Percentiles rank a stretch among this genome's conserved stretches.
These are phyloP conservation scores for Rhopalosiphum padi DNA, from an alignment of 1,140 invertebrate genomes.

Conservation along the genomic window DNA sequence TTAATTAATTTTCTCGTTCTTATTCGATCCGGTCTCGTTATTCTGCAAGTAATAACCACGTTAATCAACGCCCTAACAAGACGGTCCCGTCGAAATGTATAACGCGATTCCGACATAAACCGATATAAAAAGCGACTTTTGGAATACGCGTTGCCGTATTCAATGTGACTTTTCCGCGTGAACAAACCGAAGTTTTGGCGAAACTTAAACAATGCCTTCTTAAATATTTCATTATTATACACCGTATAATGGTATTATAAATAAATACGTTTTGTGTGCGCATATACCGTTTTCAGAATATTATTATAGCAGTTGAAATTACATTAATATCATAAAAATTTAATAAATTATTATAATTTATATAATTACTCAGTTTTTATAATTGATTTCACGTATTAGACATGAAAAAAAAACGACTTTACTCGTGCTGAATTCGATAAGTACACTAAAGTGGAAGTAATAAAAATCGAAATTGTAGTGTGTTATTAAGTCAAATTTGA, in stretches of 20 bases:
- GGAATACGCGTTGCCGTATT: background rate
- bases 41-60: constrained; percentile 1
- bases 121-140: background rate
- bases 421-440: too few relatives aligned
- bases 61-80: background rate
- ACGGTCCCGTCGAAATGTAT: background rate
- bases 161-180: background rate
- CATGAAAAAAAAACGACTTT: background rate
- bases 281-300: background rate
- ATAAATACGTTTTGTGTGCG: background rate
- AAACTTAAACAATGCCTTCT: background rate
- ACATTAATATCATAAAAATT: background rate
- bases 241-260: background rate
- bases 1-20: background rate
- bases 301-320: background rate
- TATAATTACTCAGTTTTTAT: background rate
- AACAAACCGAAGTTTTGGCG: background rate
- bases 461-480: background rate
- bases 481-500: background rate
- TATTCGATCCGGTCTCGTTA: background rate
- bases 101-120: background rate
- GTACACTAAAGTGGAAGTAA: background rate
- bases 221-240: background rate
- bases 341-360: background rate
- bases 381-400: background rate